Percentiles rank a stretch among this genome's conserved stretches.
phyloP scores from a whole-genome alignment of 2,888 invertebrate genomes.

The Gasteruption jaculator region DNA sequence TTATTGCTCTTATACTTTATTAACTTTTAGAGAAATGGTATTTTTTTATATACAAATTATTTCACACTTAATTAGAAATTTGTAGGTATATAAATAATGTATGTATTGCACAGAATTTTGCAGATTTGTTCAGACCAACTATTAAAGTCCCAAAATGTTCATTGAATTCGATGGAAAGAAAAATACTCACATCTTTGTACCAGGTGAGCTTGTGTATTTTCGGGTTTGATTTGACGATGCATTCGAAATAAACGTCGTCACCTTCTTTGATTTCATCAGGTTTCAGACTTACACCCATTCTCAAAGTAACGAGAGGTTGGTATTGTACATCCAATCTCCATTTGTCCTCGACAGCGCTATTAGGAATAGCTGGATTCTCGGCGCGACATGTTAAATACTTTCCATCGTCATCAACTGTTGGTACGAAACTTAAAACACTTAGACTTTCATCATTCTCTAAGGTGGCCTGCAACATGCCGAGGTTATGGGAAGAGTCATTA shows the following conservation, averaged over 20 bases:
- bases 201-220: conserved; percentile 79
- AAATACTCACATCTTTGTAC: conserved; percentile 78
- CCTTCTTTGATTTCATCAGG: conserved; percentile 86
- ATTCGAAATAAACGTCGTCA: conserved; percentile 86
- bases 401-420: conserved; percentile 82
- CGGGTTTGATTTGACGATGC: conserved; percentile 79
- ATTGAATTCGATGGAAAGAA: too few relatives aligned
- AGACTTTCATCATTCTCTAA: conserved; percentile 74
- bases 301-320: conserved; percentile 79
- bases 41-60: too few relatives aligned
- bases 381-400: conserved; percentile 85
- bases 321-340: conserved; percentile 85
- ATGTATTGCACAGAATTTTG: too few relatives aligned
- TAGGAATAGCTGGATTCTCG: conserved; percentile 79
- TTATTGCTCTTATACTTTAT: too few relatives aligned
- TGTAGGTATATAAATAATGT: too few relatives aligned
- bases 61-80: too few relatives aligned
- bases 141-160: too few relatives aligned
- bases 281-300: conserved; percentile 80
- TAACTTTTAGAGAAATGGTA: too few relatives aligned
- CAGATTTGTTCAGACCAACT: too few relatives aligned
- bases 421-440: conserved; percentile 78
- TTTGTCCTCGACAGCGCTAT: conserved; percentile 80
- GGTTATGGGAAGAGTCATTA: too few relatives aligned
- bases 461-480: conserved; percentile 66